These are phyloP conservation scores for Helicolenus hilgendorfi DNA, from an alignment of 2,797 vertebrate genomes.

Conservation along the genomic window DNA sequence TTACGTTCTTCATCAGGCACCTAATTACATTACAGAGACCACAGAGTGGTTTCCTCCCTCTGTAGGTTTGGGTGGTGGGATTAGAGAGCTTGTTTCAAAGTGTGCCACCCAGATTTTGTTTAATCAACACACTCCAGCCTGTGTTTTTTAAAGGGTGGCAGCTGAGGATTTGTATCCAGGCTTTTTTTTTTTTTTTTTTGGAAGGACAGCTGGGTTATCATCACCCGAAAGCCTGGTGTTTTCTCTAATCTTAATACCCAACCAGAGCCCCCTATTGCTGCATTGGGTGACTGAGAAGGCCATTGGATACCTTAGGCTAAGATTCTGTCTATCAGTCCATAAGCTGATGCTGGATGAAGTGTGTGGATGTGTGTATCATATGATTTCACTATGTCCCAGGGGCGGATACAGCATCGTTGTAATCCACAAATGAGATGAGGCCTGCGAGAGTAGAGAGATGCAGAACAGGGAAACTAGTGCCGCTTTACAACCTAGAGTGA, in stretches of 20 bases:
- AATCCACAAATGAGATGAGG: conserved; percentile 8
- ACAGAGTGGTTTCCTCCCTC: conserved; percentile 3
- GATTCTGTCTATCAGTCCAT: not conserved
- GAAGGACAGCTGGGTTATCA: conserved; percentile 28
- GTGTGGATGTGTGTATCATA: not conserved
- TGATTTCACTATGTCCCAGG: conserved; percentile 11
- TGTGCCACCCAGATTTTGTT: conserved; percentile 25
- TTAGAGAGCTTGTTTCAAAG: conserved; percentile 33
- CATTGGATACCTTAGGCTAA: not conserved
- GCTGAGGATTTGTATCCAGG: conserved; percentile 38
- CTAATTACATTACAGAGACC: conserved; percentile 45
- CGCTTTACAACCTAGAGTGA: not conserved
- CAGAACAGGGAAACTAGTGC: not conserved
- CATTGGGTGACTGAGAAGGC: not conserved
- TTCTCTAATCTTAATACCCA: conserved; percentile 46
- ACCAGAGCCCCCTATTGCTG: conserved; percentile 2
- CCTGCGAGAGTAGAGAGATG: not conserved
- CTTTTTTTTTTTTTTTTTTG: not conserved
- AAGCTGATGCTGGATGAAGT: not conserved
- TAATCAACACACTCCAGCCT: conserved; percentile 14
- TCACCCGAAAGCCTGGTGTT: conserved; percentile 15
- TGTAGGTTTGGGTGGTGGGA: conserved; percentile 21
- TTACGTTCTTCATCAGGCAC: conserved; percentile 17
- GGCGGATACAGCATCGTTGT: not conserved
- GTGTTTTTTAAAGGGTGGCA: conserved; percentile 18